These are phyloP conservation scores for Formica exsecta DNA, from an alignment of 1,140 invertebrate species.

Conservation along the genomic window DNA sequence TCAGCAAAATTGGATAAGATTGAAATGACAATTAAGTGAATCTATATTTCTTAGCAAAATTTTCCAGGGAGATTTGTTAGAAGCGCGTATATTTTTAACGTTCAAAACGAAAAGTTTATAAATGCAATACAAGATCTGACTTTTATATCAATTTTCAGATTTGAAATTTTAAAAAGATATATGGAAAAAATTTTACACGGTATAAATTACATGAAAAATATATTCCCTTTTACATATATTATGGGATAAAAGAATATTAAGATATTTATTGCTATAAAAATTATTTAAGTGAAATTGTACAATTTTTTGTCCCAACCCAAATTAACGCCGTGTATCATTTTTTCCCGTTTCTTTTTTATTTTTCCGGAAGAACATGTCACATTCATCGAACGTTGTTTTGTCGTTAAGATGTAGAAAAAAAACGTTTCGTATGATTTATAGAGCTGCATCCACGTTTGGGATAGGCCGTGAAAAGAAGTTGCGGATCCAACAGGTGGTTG, in stretches of 20 bases:
- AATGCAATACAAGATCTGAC: not conserved
- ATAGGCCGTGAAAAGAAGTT: conserved; percentile 34
- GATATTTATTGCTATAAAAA: no score
- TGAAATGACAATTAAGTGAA: not conserved
- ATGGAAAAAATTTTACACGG: not conserved
- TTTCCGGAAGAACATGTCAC: not conserved
- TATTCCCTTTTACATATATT: no score
- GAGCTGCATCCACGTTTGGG: not conserved
- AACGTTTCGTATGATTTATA: not conserved
- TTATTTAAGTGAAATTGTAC: not conserved
- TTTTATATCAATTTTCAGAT: conserved; percentile 5
- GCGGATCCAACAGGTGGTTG: conserved; percentile 40
- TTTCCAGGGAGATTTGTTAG: not conserved
- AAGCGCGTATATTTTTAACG: no score
- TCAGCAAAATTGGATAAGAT: not conserved
- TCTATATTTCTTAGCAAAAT: not conserved
- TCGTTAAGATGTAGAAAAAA: not conserved
- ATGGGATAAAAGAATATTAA: not conserved
- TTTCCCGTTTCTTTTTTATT: not conserved
- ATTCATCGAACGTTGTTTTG: not conserved
- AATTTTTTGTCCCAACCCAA: not conserved
- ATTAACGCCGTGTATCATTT: no score
- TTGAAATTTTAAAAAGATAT: not conserved
- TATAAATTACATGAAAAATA: no score
- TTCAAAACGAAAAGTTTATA: no score